Evolutionary conservation across 1,140 invertebrate genomes (phyloP).

Genomic region (Drosophila ficusphila): DNA sequence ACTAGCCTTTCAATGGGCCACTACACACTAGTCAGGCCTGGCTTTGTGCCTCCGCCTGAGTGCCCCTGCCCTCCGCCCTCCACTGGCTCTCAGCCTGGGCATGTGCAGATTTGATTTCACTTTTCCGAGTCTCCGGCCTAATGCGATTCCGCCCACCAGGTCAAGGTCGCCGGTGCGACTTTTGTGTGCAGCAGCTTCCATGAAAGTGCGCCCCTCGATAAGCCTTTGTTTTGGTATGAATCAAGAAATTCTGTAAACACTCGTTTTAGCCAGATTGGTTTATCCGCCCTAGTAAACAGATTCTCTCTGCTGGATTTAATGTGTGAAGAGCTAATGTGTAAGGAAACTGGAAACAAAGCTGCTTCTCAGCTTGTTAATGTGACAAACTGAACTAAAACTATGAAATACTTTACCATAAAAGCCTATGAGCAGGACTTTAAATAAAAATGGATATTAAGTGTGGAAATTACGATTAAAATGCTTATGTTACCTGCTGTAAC

Average conservation of each 20-base stretch:
- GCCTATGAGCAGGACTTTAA: no score
- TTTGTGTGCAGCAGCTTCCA: slow-evolving; percentile 4
- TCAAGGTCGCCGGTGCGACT: slow-evolving; percentile 47
- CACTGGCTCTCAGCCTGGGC: slow-evolving; percentile 2
- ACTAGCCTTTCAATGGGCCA: slow-evolving; percentile 3
- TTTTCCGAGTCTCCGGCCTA: slow-evolving; percentile 24
- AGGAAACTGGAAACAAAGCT: background rate
- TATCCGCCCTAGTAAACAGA: background rate
- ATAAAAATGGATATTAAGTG: no score
- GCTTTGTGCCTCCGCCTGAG: slow-evolving; percentile 35
- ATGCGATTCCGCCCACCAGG: slow-evolving; percentile 57
- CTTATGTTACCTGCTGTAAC: no score
- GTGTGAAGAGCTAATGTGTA: no score
- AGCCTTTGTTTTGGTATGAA: slow-evolving; percentile 9
- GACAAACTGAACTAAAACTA: no score
- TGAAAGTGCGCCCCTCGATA: background rate
- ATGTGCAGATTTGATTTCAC: slow-evolving; percentile 53
- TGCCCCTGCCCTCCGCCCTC: slow-evolving; percentile 13
- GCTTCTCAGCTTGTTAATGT: no score
- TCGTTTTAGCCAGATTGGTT: slow-evolving; percentile 26
- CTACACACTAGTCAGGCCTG: slow-evolving; percentile 46
- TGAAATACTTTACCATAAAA: no score
- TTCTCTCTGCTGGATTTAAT: background rate
- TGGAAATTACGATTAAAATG: no score
- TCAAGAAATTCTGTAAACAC: slow-evolving; percentile 11